Conservation (phyloP, 2,888 invertebrate species). For the Thymelicus acteon region DNA sequence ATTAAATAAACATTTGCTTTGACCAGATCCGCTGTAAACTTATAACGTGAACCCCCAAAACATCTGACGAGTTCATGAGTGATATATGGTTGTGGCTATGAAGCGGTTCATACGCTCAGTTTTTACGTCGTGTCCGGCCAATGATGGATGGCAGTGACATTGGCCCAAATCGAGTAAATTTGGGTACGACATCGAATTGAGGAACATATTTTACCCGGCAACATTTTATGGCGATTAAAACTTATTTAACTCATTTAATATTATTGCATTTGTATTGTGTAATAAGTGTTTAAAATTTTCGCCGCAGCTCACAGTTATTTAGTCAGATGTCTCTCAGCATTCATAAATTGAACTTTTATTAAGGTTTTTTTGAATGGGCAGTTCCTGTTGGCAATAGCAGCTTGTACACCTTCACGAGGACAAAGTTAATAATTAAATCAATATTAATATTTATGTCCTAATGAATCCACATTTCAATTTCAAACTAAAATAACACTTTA, state of each 20-base stretch:
- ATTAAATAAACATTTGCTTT: neutral
- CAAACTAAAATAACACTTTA: too few species aligned
- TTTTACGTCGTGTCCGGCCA: slow-evolving; percentile 55
- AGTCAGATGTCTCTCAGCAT: too few species aligned
- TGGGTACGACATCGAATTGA: slow-evolving; percentile 11
- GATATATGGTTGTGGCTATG: slow-evolving; percentile 62
- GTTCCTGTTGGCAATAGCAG: too few species aligned
- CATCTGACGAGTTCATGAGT: slow-evolving; percentile 58
- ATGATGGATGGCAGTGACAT: slow-evolving; percentile 69
- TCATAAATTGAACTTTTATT: too few species aligned
- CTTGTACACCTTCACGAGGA: too few species aligned
- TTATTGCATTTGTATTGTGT: too few species aligned
- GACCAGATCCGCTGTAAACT: slow-evolving; percentile 35
- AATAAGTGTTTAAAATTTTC: too few species aligned
- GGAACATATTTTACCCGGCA: neutral
- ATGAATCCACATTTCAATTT: too few species aligned
- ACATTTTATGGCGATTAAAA: neutral
- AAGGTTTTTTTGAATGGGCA: too few species aligned
- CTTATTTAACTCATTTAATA: neutral
- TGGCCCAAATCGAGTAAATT: slow-evolving; percentile 63
- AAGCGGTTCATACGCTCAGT: slow-evolving; percentile 58
- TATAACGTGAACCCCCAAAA: slow-evolving; percentile 41
- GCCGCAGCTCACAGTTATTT: too few species aligned
- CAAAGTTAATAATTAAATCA: too few species aligned
- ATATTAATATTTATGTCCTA: too few species aligned